These are phyloP conservation scores for Holothuria scabra DNA, from an alignment of 53 echinoderm and acorn worm species.

Conservation along the genomic window DNA sequence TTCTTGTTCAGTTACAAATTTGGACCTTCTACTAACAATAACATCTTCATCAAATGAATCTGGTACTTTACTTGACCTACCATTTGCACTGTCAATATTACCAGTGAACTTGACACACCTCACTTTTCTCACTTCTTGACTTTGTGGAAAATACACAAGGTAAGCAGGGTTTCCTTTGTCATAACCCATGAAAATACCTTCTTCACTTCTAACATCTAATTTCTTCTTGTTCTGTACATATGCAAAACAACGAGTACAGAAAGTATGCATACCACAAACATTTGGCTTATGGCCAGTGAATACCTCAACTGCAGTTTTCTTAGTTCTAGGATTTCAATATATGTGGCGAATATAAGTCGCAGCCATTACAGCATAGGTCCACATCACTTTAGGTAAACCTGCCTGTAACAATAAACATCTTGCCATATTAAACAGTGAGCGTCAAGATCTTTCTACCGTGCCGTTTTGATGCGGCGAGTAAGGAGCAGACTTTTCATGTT, in stretches of 20 bases:
- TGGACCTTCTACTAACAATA: no score
- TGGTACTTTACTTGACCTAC: neutral
- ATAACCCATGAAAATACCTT: constrained; percentile 38
- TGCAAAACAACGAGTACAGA: constrained; percentile 43
- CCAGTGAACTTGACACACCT: neutral
- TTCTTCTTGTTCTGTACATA: constrained; percentile 23
- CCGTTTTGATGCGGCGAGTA: constrained; percentile 56
- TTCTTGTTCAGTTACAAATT: no score
- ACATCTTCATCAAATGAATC: no score
- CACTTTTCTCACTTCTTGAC: neutral
- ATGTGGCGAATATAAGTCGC: constrained; percentile 42
- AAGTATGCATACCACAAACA: constrained; percentile 18
- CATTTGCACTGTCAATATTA: neutral
- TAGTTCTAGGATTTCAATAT: constrained; percentile 5
- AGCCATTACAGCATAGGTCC: constrained; percentile 42
- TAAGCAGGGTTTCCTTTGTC: constrained; percentile 41
- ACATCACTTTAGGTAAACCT: constrained; percentile 27
- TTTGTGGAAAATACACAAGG: constrained; percentile 29
- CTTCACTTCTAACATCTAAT: constrained; percentile 14
- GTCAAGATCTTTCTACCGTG: constrained; percentile 24
- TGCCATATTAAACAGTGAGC: constrained; percentile 27
- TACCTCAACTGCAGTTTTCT: neutral
- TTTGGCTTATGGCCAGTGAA: constrained; percentile 43
- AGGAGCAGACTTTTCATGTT: constrained; percentile 30
- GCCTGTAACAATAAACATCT: constrained; percentile 35